Conservation (phyloP, 2,797 vertebrate genomes). For the Pseudochirops cupreus region DNA sequence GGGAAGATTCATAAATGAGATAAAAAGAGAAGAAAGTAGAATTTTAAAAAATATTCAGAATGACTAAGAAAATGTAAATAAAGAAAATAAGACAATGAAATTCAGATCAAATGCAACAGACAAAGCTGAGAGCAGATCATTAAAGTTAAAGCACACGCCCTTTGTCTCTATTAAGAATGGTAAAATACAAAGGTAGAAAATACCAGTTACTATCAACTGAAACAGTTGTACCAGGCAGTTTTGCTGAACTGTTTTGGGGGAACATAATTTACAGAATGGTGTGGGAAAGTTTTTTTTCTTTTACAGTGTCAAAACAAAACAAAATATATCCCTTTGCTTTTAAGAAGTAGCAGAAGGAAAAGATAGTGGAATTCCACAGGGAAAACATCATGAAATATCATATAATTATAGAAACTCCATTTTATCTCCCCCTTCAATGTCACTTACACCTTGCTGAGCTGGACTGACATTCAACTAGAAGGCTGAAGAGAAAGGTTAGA, state of each 20-base stretch:
- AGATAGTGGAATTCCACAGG: not conserved
- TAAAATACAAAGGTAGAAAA: not conserved
- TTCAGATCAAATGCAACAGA: not conserved
- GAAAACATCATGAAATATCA: not conserved
- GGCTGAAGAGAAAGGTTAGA: not conserved
- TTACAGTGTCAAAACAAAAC: not conserved
- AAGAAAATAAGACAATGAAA: not conserved
- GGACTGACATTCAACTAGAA: not conserved
- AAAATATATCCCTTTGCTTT: not conserved
- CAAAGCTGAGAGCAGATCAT: not conserved
- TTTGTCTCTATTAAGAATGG: not conserved
- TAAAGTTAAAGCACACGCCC: not conserved
- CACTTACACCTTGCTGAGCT: constrained; percentile 13
- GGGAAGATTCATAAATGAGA: not conserved
- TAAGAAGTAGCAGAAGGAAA: constrained; percentile 4
- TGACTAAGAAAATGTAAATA: not conserved
- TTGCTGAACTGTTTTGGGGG: not conserved
- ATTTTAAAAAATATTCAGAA: not conserved
- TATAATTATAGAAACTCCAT: not conserved
- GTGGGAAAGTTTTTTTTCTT: not conserved
- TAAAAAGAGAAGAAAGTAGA: not conserved
- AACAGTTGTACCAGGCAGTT: not conserved
- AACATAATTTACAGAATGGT: not conserved
- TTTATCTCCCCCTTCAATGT: not conserved
- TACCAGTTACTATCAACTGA: not conserved